Evolutionary conservation across 2,113 vertebrate genomes (phyloP).

Genomic region (Ammodytes dubius): DNA sequence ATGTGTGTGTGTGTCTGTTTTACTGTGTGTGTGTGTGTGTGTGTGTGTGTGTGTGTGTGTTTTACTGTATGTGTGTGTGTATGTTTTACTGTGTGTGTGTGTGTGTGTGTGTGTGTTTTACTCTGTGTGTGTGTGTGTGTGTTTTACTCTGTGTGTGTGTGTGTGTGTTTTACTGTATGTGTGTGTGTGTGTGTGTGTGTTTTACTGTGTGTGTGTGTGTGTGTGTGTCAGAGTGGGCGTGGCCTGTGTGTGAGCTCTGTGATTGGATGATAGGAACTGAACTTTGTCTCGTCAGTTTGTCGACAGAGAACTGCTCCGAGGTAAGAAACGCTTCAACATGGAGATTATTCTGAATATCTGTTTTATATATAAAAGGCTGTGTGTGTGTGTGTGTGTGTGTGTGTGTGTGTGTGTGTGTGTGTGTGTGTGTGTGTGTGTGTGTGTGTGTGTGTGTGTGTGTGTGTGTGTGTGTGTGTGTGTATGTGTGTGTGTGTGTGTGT

Average conservation of each 20-base stretch:
- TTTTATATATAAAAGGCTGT: too few species aligned
- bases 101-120: neutral
- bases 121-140: neutral
- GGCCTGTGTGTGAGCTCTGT: neutral
- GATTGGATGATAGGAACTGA: constrained; percentile 26
- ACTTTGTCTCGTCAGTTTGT: constrained; percentile 55
- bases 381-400: too few species aligned
- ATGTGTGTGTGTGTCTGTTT: constrained; percentile 55
- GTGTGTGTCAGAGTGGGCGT: neutral
- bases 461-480: too few species aligned
- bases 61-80: too few species aligned
- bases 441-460: too few species aligned
- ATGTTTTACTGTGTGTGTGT: neutral
- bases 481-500: neutral
- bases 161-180: neutral
- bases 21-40: constrained; percentile 3
- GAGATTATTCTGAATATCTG: too few species aligned
- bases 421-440: neutral
- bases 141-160: neutral
- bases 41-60: neutral
- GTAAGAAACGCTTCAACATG: constrained; percentile 43
- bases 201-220: neutral
- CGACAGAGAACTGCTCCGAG: constrained; percentile 45
- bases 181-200: neutral
- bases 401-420: neutral